Evolutionary conservation across 2,113 vertebrate species (phyloP), one percentile per base, ranked within the genome.

Genomic region (Saccopteryx bilineata): DNA sequence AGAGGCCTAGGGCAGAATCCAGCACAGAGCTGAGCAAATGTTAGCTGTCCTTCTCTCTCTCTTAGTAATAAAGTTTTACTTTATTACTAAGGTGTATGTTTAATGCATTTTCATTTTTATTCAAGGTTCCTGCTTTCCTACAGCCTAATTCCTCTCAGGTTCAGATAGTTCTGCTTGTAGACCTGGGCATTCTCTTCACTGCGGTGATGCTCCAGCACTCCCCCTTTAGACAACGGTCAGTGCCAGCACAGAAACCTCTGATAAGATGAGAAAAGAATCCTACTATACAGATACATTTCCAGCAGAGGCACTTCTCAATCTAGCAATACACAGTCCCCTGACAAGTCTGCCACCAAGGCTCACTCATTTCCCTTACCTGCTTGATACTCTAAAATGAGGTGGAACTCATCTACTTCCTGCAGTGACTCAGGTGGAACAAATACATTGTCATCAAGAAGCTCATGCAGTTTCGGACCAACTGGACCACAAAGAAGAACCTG

Each of bases 381-480:
- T 98, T 99, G 99, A 95, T 99, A 99, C 96, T 99, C 99, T 98
- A 99, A 98, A 96, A 99, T 99, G 65, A 99, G 99, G 97, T 99
- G 99, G 96, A 98, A 99, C 96, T 99, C 99, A 72, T 99, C 99
- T 0, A 96, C 98, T 96, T 99, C 99, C 98, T 99, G 99, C 81
- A 99, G 98, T 31, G 99, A 99, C 61, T 99, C 98, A 5, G 99
- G 99, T 0, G 99, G 99, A 78, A 99, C 99, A 23, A 99, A 97
- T 2, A 99, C 99, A 31, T 99, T 99, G 87, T 99, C 99, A 68
- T 99, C 99, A 72, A 99, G 99, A 93, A 99, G 98, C 91, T 99
- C 99, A 0, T 99, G 99, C 52, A 99, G 99, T 96, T 99, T 99
- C 61, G 99, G 99, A 86, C 99, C 99, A 90, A 99, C 97, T 1